These are phyloP conservation scores for Entomobrya proxima DNA, from an alignment of 2,888 invertebrate species.

Conservation along the genomic window DNA sequence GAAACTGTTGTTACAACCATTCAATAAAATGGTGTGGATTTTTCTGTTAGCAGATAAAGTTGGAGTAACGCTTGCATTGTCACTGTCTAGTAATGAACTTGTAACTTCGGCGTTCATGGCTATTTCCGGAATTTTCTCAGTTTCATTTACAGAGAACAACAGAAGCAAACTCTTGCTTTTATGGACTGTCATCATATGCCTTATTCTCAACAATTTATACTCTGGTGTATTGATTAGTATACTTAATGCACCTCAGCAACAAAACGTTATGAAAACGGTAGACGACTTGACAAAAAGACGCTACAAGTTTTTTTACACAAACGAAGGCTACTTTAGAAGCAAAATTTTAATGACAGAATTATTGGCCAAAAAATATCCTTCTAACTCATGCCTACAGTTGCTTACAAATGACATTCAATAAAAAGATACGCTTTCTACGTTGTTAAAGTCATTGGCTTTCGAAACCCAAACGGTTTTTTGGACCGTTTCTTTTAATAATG, in stretches of 20 bases:
- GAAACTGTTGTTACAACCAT: constrained; percentile 14
- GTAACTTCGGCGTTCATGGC: constrained; percentile 5
- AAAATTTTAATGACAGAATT: constrained; percentile 47
- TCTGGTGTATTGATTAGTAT: constrained; percentile 50
- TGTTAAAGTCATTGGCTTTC: constrained; percentile 32
- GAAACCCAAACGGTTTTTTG: constrained; percentile 36
- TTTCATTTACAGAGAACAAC: constrained; percentile 2
- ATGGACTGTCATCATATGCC: constrained; percentile 17
- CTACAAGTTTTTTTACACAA: constrained; percentile 37
- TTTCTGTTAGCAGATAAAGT: not conserved
- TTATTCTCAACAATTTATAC: constrained; percentile 50
- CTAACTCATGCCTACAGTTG: constrained; percentile 18
- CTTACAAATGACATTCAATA: constrained; percentile 12
- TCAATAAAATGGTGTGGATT: constrained; percentile 35
- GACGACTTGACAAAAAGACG: constrained; percentile 39
- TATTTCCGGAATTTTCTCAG: constrained; percentile 44
- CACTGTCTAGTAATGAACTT: not conserved
- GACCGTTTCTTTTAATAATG: constrained; percentile 47
- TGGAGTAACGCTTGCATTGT: not conserved
- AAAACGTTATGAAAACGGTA: constrained; percentile 31
- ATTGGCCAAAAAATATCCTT: not conserved
- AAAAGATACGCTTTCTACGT: constrained; percentile 3
- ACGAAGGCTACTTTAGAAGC: constrained; percentile 39
- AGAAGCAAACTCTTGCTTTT: constrained; percentile 20
- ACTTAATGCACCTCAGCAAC: constrained; percentile 37